Base-by-base conservation (phyloP, 1,140 invertebrate species). In the Hestina assimilis region DNA sequence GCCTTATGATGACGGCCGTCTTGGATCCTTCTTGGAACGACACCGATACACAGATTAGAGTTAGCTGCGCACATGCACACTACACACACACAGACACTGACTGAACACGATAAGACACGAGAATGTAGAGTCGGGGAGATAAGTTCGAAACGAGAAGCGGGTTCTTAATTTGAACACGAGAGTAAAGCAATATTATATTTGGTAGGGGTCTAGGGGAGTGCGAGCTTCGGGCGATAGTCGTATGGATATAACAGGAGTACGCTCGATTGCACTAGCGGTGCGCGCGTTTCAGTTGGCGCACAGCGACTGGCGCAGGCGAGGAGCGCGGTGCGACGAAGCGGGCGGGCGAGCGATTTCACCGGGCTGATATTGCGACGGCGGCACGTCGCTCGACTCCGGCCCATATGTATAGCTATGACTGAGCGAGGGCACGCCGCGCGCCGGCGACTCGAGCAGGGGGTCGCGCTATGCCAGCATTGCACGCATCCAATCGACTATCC, bases 241-340 rank as follows among this genome's bases (percentile, higher is more conserved):
- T 63, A 62, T 70, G 66, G 65, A 75, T 72, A 71, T 75, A 71
- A 57, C 38, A 54, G 43, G 55, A 63, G 53, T 72, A 77, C 70
- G 79, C 77, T 80, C 76, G 76, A 82, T 83, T 81, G 79, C 80
- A 75, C 73, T 76, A 77, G 77, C 77, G 70, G 82, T 85, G 83
- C 83, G 83, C 83, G 81, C 83, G 79, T 84, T 87, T 82, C 83
- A 83, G 81, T 82, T 87, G 83, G 83, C 83, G 83, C 81, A 87
- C 79, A 72, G 76, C 77, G 83, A 83, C 83, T 83, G 83, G 82
- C 77, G 83, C 81, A 80, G 83, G 72, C 79, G 70, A 78, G 79
- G 83, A 72, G 75, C 61, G 80, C 74, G 80, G 79, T 71, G 78
- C 70, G 77, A 60, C 74, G 79, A 72, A 63, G 81, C 78, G 79